phyloP scores from a whole-genome alignment of 2,888 invertebrate genomes.

The Pristionchus japonicus region DNA sequence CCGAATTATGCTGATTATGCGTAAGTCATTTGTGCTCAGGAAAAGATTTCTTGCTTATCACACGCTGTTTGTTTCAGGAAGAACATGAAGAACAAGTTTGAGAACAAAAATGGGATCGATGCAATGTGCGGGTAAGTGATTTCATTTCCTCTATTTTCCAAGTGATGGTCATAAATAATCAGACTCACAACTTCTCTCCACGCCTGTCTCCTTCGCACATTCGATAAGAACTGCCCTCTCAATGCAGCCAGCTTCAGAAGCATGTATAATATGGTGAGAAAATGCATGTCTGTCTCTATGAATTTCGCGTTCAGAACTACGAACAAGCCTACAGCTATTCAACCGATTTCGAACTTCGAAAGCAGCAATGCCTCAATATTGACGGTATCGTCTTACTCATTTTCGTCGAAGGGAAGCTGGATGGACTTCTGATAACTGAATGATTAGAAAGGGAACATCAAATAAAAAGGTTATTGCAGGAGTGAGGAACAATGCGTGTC shows the following conservation, averaged over 20 bases:
- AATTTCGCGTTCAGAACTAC: neutral
- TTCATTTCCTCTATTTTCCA: neutral
- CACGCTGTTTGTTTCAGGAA: neutral
- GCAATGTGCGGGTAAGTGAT: neutral
- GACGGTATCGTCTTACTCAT: too few relatives aligned
- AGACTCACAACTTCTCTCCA: neutral
- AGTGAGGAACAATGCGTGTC: neutral
- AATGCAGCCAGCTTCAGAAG: neutral
- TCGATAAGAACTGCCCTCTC: neutral
- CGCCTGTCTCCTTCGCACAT: neutral
- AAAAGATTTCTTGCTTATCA: too few relatives aligned
- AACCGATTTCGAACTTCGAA: neutral
- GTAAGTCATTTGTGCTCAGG: neutral
- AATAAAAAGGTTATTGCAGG: too few relatives aligned
- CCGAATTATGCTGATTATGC: neutral
- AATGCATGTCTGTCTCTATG: neutral
- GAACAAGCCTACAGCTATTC: neutral
- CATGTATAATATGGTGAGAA: conserved; percentile 11
- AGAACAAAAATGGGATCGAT: neutral
- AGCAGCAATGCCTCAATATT: neutral
- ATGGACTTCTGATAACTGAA: too few relatives aligned
- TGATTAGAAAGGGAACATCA: too few relatives aligned
- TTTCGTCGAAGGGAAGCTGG: too few relatives aligned
- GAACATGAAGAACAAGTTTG: neutral
- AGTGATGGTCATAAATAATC: neutral